Evolutionary conservation across 1,140 invertebrate species (phyloP), one percentile per base, ranked within the genome.

Genomic region (Ceratina calcarata): DNA sequence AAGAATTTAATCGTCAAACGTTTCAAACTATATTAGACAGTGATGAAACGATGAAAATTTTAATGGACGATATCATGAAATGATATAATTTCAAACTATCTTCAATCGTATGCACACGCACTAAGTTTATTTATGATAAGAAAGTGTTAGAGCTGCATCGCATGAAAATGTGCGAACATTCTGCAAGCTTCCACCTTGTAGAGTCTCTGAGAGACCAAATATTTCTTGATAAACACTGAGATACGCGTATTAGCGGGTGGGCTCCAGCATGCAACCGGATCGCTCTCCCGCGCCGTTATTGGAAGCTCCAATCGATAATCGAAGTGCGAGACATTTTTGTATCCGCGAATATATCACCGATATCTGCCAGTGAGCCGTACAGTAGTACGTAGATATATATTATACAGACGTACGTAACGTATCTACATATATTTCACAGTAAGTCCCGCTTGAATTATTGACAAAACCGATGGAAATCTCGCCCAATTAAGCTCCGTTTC

Each of bases 321-420:
- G 67, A 77, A 77, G 24, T 37, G 24, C 2, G 68, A 18, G 67
- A 70, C 57, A 77, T 77, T 77, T 77, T 77, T 77, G 66, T 70
- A 37, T 51, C 57, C 67, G 57, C 45, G 67, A 72, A 70, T 77
- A 58, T 69, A 70, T 70, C 67, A n/a, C 27, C 53, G 45, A 53
- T 77, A 77, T 45, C 37, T 45, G 10, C 32, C 45, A 51, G 37
- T 58, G 37, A 76, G 53, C 18, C 51, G 22, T 12, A 37, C 53
- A 58, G 18, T n/a, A 61, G 51, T 77, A 60, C 37, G 22, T 20
- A 18, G 1, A 27, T 51, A 6, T 70, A 32, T 58, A 7, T 49
- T 10, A 45, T 10, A 45, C 3, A 8, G 37, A 45, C 37, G 37
- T 8, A 45, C 6, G 37, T 45, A 45, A 45, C 37, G 10, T 45